Evolutionary conservation across 2,888 invertebrate genomes (phyloP), one percentile per base, ranked within the genome.

Genomic region (Agrochola litura): DNA sequence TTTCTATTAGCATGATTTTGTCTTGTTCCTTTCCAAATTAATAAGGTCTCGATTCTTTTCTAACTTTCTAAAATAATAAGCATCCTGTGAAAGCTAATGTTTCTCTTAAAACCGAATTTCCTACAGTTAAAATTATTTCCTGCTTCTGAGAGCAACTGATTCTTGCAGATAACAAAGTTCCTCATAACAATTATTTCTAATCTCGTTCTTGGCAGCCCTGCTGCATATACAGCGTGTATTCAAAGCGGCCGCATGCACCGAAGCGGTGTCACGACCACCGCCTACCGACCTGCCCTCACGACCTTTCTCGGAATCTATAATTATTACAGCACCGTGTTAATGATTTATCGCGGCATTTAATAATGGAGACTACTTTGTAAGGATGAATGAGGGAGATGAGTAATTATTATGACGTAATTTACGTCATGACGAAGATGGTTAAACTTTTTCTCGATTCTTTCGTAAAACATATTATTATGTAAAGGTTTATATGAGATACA

Each of bases 251-350:
- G 88, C 79, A 69, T 87, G 88, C 83, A 73, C 67, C 76, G 79
- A 52, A 70, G 78, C 79, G 78, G 79, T 83, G 85, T 88, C 84
- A 82, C 83, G 81, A 78, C 71, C 85, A 46, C 81, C 89, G 89
- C 87, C 87, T 76, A 85, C 87, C 80, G 88, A 80, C 83, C 81
- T 83, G 76, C 84, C 82, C 84, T 66, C 73, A 68, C 76, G 82
- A 83, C 89, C 86, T 86, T 88, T 89, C 88, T 87, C 69, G 41
- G 89, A 86, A 87, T 66, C 81, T 79, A 61, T 82, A 85, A 87
- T 87, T 85, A 85, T 85, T 86, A 75, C 85, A 88, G 76, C 87
- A 85, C 73, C 82, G 81, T 85, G 80, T 85, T 81, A 85, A 85
- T 85, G 83, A 88, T 86, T 87, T 88, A 86, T 88, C 54, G 66